Conservation (phyloP, 2,888 invertebrate genomes). For the Serrognathus titanus region DNA sequence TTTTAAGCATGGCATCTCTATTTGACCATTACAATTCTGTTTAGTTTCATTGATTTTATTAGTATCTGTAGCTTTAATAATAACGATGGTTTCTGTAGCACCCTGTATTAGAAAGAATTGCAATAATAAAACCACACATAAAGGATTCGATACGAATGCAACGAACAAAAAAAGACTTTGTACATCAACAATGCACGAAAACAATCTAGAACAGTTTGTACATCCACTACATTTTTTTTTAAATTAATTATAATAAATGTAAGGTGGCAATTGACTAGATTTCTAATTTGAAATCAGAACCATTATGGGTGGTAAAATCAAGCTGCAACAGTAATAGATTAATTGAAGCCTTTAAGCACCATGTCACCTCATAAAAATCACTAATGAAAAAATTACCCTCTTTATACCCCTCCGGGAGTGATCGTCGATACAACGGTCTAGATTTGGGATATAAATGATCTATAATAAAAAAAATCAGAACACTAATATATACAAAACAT, state of each 20-base stretch:
- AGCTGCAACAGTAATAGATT: background rate
- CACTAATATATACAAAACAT: slow-evolving; percentile 6
- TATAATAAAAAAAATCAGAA: slow-evolving; percentile 41
- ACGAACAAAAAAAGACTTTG: background rate
- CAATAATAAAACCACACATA: background rate
- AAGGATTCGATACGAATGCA: background rate
- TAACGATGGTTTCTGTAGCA: background rate
- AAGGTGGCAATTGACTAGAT: no score
- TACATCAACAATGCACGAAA: no score
- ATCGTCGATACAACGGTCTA: slow-evolving; percentile 52
- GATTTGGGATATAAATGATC: slow-evolving; percentile 53
- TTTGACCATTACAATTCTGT: no score
- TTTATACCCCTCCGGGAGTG: slow-evolving; percentile 53
- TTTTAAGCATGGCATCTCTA: no score
- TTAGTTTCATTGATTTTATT: no score
- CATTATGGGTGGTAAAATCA: background rate
- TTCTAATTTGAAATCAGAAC: no score
- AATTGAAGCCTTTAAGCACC: background rate
- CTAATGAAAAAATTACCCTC: slow-evolving; percentile 49
- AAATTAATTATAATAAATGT: no score
- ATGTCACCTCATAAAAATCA: background rate
- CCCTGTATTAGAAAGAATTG: background rate
- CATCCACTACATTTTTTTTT: no score
- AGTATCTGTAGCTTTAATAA: no score
- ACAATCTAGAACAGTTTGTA: no score